Base-by-base conservation (phyloP, 2,888 invertebrate species). In the Hypercompe scribonia region DNA sequence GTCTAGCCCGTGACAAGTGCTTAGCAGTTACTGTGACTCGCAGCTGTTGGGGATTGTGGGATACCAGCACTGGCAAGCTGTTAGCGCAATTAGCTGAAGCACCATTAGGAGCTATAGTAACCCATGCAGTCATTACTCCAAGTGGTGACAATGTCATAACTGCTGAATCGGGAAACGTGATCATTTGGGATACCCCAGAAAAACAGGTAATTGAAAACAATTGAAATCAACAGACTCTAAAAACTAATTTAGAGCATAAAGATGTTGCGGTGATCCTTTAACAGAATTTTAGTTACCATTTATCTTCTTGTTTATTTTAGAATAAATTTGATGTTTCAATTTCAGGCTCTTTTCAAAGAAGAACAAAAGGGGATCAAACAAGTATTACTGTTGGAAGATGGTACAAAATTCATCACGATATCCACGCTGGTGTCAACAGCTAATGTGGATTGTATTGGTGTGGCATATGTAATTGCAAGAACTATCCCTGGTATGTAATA, bases 31-130 rank as follows among this genome's bases (percentile, higher is more conserved):
- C 99, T 0, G 99, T 98, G 1, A 99, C 99, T 0, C 96, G 99
- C 76, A 98, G 98, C 85, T 99, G 99, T 88, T 98, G 99, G 79
- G 99, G 99, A 0, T 97, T 99, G 3, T 99, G 99, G 99, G 98
- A 99, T 91, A 96, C 99, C 36, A 96, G 97, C 81, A 97, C 97
- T 0, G 99, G 99, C 0, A 97, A 97, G 83, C 95, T 99, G n/a
- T 93, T 98, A 76, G 97, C 98, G 0, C 98, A 98, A 89, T 94
- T 99, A 50, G 98, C 99, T 0, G 99, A 99, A 84, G 98, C 98
- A 80, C 98, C 99, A 0, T 95, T 99, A 4, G 99, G 99, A 0
- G 99, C 99, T 13, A 99, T 99, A 82, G 98, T 99, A 0, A 99
- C 99, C 0, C 98, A 99, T 81, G 99, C 99, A 0, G 96, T 97